Percentiles rank a stretch among this genome's conserved stretches.
These are phyloP conservation scores for Caenorhabditis sulstoni DNA, from an alignment of 2,888 invertebrate genomes.

Conservation along the genomic window DNA sequence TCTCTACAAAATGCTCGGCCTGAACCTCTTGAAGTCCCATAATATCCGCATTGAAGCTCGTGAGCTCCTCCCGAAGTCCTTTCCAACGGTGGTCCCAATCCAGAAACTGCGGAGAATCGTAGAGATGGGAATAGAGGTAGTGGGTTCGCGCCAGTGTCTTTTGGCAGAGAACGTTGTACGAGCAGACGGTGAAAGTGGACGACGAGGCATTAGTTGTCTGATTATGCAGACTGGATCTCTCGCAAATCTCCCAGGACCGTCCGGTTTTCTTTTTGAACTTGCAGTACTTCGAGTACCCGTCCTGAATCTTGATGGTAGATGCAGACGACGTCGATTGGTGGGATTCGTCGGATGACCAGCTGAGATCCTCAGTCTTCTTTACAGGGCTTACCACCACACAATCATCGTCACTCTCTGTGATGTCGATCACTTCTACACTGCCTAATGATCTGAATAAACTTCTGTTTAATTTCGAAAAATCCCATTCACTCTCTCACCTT, in stretches of 20 bases:
- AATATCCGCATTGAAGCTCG: constrained; percentile 71
- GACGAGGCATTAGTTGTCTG: background rate
- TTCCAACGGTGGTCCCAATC: constrained; percentile 70
- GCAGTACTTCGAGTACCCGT: constrained; percentile 30
- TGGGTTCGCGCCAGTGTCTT: constrained; percentile 60
- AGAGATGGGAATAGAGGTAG: constrained; percentile 68
- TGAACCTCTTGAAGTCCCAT: constrained; percentile 78
- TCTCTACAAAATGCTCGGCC: constrained; percentile 31
- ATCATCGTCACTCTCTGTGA: no score
- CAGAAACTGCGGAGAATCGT: constrained; percentile 22
- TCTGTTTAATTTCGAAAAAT: no score
- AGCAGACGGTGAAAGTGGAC: constrained; percentile 55
- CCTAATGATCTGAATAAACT: no score
- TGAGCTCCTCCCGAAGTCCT: constrained; percentile 65
- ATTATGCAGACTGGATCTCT: no score
- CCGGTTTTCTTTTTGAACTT: background rate
- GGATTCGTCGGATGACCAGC: background rate
- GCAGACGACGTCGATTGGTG: background rate
- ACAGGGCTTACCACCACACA: no score
- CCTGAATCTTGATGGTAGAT: background rate
- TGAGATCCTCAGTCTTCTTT: no score
- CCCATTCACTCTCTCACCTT: no score
- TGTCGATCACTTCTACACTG: no score
- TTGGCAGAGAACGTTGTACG: constrained; percentile 76
- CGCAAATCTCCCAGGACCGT: background rate